phyloP scores from a whole-genome alignment of 2,113 vertebrate species.

The Bucco capensis region DNA sequence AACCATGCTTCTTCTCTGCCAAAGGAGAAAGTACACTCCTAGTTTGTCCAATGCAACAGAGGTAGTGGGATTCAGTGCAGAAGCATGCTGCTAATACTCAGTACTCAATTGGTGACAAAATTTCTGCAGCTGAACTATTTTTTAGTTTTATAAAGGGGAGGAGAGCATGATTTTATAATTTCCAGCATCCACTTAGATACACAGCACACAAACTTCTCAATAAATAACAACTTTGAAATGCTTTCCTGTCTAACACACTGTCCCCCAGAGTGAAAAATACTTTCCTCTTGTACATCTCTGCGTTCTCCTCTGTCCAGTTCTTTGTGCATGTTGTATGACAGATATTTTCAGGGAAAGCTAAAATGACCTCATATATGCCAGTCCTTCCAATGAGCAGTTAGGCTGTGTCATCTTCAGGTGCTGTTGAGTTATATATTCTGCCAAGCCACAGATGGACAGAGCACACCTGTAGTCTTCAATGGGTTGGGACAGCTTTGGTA shows the following conservation, averaged over 20 bases:
- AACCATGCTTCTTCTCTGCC: neutral
- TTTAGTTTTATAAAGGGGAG: neutral
- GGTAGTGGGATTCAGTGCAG: neutral
- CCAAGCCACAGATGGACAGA: constrained; percentile 18
- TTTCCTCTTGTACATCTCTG: neutral
- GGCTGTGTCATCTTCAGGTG: neutral
- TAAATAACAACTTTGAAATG: neutral
- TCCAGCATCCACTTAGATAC: neutral
- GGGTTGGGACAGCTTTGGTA: neutral
- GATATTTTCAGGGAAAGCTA: constrained; percentile 17
- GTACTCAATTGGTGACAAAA: neutral
- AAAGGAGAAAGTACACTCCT: neutral
- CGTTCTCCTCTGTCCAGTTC: neutral
- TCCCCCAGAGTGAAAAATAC: neutral
- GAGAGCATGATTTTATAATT: neutral
- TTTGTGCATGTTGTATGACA: neutral
- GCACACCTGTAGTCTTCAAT: neutral
- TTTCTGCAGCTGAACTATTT: neutral
- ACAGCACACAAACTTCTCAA: neutral
- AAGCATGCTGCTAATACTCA: neutral
- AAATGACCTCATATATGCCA: neutral
- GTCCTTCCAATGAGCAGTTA: neutral
- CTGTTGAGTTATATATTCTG: neutral
- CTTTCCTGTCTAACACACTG: neutral
- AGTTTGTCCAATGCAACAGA: neutral